Evolutionary conservation across 53 echinoderm and acorn worm genomes (phyloP), one percentile per base, ranked within the genome.

Genomic region (Arbacia lixula): DNA sequence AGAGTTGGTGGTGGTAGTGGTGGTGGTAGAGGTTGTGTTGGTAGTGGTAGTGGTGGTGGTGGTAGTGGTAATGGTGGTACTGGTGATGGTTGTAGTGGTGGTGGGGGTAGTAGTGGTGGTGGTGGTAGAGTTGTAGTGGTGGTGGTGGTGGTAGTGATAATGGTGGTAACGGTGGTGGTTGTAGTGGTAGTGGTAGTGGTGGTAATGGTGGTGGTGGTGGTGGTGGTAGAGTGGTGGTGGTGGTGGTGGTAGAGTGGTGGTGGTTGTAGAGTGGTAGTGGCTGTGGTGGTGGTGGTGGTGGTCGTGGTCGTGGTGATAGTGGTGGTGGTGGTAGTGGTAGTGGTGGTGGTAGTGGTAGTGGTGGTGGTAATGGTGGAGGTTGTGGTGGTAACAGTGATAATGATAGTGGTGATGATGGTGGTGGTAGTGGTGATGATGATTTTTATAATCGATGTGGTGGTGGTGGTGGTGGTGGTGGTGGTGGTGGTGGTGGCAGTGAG

Each of bases 211-310:
- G 4, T 36, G 37, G 22, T 66, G 22, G 38, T n/a, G n/a, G n/a
- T n/a, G n/a, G 40, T 68, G 68, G 40, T 39, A 37, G 68, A n/a
- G 40, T 68, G 68, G 40, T 39, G 40, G 68, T 68, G 68, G 68
- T 39, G 42, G 42, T 38, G 68, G 36, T 68, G 68, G 37, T 38
- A n/a, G 3, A 5, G 12, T 63, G 63, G 5, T 28, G 27, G 27
- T 25, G 2, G 14, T 3, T 8, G 63, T 3, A 63, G 24, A 5
- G 12, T 3, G 63, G 24, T 65, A 17, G 5, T 30, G 12, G 65
- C 33, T 4, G 34, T 65, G 19, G 36, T 66, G 66, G 14, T 35
- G 35, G 31, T 66, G 36, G 1, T 14, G 35, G 66, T 35, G 1
- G 37, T n/a, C n/a, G n/a, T 33, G 31, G 17, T 32, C 5, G 35